Evolutionary conservation across 2,888 invertebrate genomes (phyloP), one percentile per base, ranked within the genome.

Genomic region (Drosophila borborema): DNA sequence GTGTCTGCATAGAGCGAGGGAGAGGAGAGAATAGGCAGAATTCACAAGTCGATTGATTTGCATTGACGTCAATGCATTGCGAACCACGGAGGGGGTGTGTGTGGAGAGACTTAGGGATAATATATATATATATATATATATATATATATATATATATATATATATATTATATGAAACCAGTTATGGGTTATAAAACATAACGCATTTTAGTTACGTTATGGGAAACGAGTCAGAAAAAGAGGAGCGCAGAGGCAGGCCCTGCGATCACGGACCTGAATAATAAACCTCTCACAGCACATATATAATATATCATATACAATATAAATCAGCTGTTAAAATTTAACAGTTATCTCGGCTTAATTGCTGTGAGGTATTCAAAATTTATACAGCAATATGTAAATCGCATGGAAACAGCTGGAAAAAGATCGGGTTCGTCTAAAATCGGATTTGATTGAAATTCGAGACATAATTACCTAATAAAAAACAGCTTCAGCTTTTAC

Each of bases 41-140:
- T 51, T 71, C 68, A 62, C 75, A 73, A 78, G 64, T 74, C 66
- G 64, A 56, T 81, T 72, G 79, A 87, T 90, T 87, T 87, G 87
- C 90, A 87, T 87, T 87, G 87, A 87, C 87, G 87, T 87, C 87
- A 87, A 86, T 80, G 69, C 74, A 71, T 65, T 61, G 67, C 43
- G 64, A 38, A 31, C 53, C 55, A 54, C n/a, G 41, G 9, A 51
- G 61, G 49, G 48, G 43, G 51, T 18, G n/a, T 23, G 49, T 38
- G 16, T 49, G 59, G 20, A 20, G 61, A 43, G 54, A 46, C 23
- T 49, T 53, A 55, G 67, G 70, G 60, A 38, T 49, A 43, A 18
- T 38, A 38, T 12, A 51, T 49, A 51, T 51, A 28, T 16, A 48
- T 48, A 48, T 20, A 28, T 28, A 16, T 48, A 28, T 20, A 23